Percentiles rank a stretch among this genome's conserved stretches.
Conservation (phyloP, 2,888 invertebrate genomes). For the Ichneumon xanthorius region DNA sequence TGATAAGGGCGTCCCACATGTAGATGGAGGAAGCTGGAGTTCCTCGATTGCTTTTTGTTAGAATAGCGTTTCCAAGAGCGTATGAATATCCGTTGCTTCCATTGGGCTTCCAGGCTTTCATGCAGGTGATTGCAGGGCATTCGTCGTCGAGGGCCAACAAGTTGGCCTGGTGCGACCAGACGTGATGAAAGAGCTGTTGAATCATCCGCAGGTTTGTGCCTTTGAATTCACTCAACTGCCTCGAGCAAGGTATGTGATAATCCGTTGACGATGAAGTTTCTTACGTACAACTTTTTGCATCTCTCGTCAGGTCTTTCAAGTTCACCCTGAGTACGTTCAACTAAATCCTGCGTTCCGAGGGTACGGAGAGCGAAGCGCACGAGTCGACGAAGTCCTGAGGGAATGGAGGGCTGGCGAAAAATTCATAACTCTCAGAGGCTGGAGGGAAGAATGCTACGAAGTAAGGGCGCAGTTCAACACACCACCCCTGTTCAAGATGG, state of each 20-base stretch:
- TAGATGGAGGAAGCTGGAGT: background rate
- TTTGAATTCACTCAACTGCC: conserved; percentile 64
- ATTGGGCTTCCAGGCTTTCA: conserved; percentile 87
- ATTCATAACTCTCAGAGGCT: conserved; percentile 94
- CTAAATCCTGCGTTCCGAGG: conserved; percentile 95
- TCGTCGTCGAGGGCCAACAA: conserved; percentile 95
- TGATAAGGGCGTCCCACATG: conserved; percentile 35
- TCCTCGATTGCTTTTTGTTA: background rate
- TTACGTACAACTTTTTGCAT: background rate
- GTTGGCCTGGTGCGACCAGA: conserved; percentile 95
- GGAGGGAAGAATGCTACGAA: conserved; percentile 98
- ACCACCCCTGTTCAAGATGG: conserved; percentile 91
- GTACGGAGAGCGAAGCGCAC: conserved; percentile 92
- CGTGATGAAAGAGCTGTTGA: conserved; percentile 92
- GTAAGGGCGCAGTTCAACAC: conserved; percentile 92
- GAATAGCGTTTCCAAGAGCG: background rate
- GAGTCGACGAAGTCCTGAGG: conserved; percentile 92
- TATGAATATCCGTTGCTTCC: background rate
- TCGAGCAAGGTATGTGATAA: background rate
- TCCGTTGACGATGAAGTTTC: background rate
- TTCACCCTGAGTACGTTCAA: conserved; percentile 91
- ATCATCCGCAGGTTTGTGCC: conserved; percentile 91
- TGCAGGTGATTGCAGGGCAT: conserved; percentile 93
- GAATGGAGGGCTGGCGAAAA: conserved; percentile 91
- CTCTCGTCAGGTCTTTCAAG: conserved; percentile 88